Evolutionary conservation across 30 jellyfish, hydroid and myxozoan genomes (phyloP).

Genomic region (Hydractinia echinata): DNA sequence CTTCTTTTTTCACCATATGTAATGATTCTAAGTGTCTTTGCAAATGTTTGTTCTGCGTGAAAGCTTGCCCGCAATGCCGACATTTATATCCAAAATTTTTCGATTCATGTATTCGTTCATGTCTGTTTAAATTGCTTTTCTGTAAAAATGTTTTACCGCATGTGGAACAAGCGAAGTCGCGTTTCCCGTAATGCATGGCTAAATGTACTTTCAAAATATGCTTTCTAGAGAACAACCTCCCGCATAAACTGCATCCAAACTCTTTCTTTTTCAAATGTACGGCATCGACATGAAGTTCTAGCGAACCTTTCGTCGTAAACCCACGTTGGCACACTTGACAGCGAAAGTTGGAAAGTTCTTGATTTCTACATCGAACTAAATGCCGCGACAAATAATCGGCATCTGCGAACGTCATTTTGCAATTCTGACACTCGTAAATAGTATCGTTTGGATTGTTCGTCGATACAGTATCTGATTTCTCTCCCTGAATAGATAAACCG

Average conservation of each 20-base stretch:
- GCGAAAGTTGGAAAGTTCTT: conserved; percentile 18
- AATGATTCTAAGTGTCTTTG: conserved; percentile 20
- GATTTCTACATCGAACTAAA: conserved; percentile 27
- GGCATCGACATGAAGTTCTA: conserved; percentile 37
- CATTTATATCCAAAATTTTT: conserved; percentile 41
- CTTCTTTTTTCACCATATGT: neutral
- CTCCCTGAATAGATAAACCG: neutral
- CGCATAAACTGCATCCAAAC: conserved; percentile 38
- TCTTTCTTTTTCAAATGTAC: conserved; percentile 38
- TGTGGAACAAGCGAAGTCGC: conserved; percentile 22
- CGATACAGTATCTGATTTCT: neutral
- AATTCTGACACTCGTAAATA: conserved; percentile 24
- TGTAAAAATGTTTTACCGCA: conserved; percentile 29
- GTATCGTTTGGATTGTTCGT: neutral
- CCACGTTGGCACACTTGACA: conserved; percentile 36
- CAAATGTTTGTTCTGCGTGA: conserved; percentile 39
- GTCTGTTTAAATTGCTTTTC: conserved; percentile 40
- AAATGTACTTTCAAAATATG: conserved; percentile 34
- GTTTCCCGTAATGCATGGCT: conserved; percentile 28
- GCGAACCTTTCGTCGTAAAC: conserved; percentile 36
- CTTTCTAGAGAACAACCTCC: conserved; percentile 27
- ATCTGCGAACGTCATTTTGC: conserved; percentile 43
- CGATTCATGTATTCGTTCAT: conserved; percentile 33
- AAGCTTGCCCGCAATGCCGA: conserved; percentile 42
- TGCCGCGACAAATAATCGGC: conserved; percentile 30